phyloP scores from a whole-genome alignment of 2,113 vertebrate genomes.

The Pimephales promelas region DNA sequence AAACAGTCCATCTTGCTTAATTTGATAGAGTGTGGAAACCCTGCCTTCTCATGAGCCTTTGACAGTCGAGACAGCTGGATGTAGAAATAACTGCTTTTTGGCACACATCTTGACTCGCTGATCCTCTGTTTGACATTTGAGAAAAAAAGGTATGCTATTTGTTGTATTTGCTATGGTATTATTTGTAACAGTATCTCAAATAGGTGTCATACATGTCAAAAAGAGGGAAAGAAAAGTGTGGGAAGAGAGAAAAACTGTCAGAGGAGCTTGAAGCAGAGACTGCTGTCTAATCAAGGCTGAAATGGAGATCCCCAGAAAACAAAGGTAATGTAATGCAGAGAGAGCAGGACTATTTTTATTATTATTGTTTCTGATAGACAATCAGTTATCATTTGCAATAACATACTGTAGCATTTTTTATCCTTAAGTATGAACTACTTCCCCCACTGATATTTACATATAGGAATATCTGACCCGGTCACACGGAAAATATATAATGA shows the following conservation, averaged over 20 bases:
- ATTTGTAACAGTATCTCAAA: neutral
- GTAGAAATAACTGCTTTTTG: slow-evolving; percentile 31
- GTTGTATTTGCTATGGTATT: slow-evolving; percentile 5
- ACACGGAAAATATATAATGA: slow-evolving; percentile 79
- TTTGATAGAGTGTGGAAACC: slow-evolving; percentile 13
- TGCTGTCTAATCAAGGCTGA: neutral
- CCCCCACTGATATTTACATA: slow-evolving; percentile 65
- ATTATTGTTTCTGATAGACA: neutral
- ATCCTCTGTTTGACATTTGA: slow-evolving; percentile 17
- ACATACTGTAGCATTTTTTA: slow-evolving; percentile 54
- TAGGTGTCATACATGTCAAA: neutral
- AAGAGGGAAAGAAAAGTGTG: neutral
- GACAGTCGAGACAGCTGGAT: slow-evolving; percentile 11
- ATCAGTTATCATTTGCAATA: slow-evolving; percentile 50
- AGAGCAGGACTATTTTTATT: neutral
- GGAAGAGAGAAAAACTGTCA: neutral
- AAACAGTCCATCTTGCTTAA: slow-evolving; percentile 19
- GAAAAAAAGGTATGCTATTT: neutral
- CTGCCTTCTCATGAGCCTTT: slow-evolving; percentile 3
- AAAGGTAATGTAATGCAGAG: neutral
- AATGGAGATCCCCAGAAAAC: neutral
- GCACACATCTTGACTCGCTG: slow-evolving; percentile 6
- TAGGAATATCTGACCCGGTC: slow-evolving; percentile 65
- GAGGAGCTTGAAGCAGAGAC: neutral
- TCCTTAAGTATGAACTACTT: slow-evolving; percentile 51